Base-by-base conservation (phyloP, 2,888 invertebrate species). In the Drosophila setosimentum region DNA sequence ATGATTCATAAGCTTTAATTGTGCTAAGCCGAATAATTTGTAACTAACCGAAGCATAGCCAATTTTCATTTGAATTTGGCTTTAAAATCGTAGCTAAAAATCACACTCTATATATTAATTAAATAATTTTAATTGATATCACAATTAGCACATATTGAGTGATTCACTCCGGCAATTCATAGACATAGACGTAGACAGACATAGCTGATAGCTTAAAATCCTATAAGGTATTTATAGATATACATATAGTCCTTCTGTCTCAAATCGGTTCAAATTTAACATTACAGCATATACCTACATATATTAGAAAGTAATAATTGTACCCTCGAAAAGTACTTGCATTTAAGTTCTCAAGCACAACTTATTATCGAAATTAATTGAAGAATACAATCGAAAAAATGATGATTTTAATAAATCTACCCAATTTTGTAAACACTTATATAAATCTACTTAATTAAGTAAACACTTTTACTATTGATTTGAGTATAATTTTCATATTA, bases 1-100 rank as follows among this genome's bases (percentile, higher is more conserved):
- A 45, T 77, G 77, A 80, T 64, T 80, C 76, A 80, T 61, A 27
- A 30, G 29, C 42, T 33, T 66, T 13, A 65, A 57, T 61, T 30
- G 73, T 45, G 61, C 48, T 40, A 54, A 66, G 33, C 64, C 55
- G 73, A 49, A 57, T 78, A 61, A 66, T 54, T 59, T 50, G 42
- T 55, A 50, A 62, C 54, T 63, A 55, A 21, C 16, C 49, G 11
- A 50, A 32, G 37, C 59, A 30, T 57, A 48, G 18, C 29, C 33
- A 80, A 68, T 60, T 68, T 76, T 30, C 51, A 35, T 51, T 59
- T 48, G 27, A 53, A 45, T 49, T 64, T 37, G 21, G 35, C 32
- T 32, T 54, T 24, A 68, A 48, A 67, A 6, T 45, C 37, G 10
- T 35, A 30, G 18, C 51, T 1, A 68, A 66, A 24, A 27, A 13